Evolutionary conservation across 2,113 vertebrate genomes (phyloP).

Genomic region (Alouatta palliata): DNA sequence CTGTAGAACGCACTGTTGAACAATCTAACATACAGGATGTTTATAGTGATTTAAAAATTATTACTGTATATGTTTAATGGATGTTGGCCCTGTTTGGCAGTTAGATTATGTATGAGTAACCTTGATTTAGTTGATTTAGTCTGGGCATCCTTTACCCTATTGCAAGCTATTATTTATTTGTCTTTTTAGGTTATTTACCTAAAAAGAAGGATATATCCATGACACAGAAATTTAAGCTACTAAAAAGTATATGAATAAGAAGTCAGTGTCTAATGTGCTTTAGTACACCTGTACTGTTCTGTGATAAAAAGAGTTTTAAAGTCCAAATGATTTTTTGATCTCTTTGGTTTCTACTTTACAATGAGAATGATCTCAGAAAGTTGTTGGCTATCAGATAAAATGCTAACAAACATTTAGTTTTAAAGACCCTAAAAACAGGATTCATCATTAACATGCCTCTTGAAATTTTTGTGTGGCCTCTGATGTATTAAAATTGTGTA

Average conservation of each 20-base stretch:
- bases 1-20: slow-evolving; percentile 50
- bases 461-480: slow-evolving; percentile 3
- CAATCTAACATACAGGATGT: slow-evolving; percentile 67
- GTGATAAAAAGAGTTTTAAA: slow-evolving; percentile 37
- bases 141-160: slow-evolving; percentile 7
- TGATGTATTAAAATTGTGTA: slow-evolving; percentile 3
- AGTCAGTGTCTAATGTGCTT: not conserved
- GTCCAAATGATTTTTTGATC: not conserved
- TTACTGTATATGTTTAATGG: not conserved
- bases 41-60: slow-evolving; percentile 59
- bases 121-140: not conserved
- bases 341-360: slow-evolving; percentile 41
- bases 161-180: not conserved
- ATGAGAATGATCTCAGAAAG: slow-evolving; percentile 1
- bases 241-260: slow-evolving; percentile 15
- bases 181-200: not conserved
- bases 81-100: slow-evolving; percentile 48
- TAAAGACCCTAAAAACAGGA: not conserved
- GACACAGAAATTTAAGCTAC: slow-evolving; percentile 22
- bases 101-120: not conserved
- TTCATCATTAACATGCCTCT: not conserved
- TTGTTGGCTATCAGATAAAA: slow-evolving; percentile 22
- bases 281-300: not conserved
- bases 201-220: not conserved
- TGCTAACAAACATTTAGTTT: slow-evolving; percentile 38